A percentile compares a stretch with the other conserved stretches of the same genome.
phyloP scores from a whole-genome alignment of 92 coral and sea anemone genomes.

The Palythoa caribaeorum region DNA sequence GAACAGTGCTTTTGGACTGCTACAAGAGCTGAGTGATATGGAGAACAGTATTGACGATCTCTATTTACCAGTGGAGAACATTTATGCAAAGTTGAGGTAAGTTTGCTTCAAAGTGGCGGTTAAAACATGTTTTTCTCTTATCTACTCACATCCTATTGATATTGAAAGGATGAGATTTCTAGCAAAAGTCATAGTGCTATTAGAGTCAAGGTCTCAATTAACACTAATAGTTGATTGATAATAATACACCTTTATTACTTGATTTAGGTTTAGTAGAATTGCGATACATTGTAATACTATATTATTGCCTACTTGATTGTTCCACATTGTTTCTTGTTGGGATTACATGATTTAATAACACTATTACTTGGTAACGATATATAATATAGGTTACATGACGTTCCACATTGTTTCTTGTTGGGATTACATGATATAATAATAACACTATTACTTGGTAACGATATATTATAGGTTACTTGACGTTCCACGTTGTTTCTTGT shows the following conservation, averaged over 20 bases:
- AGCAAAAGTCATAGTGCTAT: too few relatives aligned
- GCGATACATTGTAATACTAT: too few relatives aligned
- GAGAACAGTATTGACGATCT: conserved; percentile 96
- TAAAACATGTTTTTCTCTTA: not conserved
- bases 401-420: too few relatives aligned
- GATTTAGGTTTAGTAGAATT: too few relatives aligned
- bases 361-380: too few relatives aligned
- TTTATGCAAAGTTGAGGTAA: conserved; percentile 91
- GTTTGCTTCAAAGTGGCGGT: not conserved
- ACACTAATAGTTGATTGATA: too few relatives aligned
- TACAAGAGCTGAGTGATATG: conserved; percentile 94
- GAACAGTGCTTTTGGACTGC: conserved; percentile 89
- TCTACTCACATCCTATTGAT: not conserved
- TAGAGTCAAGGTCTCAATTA: too few relatives aligned
- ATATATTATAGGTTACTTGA: not conserved
- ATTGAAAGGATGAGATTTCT: too few relatives aligned
- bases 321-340: too few relatives aligned
- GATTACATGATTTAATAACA: not conserved
- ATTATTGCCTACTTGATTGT: too few relatives aligned
- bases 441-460: not conserved
- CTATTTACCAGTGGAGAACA: conserved; percentile 95
- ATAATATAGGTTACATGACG: too few relatives aligned
- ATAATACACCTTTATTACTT: too few relatives aligned
- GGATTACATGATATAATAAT: not conserved
- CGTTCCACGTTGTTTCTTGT: not conserved